These are phyloP conservation scores for Poeciliopsis retropinna DNA, from an alignment of 2,113 vertebrate genomes.

Conservation along the genomic window DNA sequence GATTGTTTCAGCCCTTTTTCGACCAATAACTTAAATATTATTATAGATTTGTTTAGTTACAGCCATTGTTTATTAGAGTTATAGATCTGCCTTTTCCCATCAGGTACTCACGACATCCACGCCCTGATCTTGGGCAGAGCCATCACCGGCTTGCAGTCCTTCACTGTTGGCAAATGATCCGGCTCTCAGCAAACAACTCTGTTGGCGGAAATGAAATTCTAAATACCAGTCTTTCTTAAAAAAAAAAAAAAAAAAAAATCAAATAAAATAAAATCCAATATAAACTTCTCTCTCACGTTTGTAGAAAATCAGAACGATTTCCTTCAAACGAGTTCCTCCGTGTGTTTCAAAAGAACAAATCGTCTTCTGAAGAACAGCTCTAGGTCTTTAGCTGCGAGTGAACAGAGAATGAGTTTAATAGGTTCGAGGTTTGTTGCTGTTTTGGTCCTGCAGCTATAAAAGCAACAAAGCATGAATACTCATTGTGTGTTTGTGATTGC, in stretches of 20 bases:
- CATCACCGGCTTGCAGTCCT: slow-evolving; percentile 91
- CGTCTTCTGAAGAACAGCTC: background rate
- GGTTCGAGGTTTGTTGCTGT: background rate
- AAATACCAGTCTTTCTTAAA: slow-evolving; percentile 1
- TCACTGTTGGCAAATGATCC: slow-evolving; percentile 77
- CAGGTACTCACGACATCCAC: slow-evolving; percentile 94
- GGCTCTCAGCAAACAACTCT: too few relatives aligned
- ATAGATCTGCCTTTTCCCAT: background rate
- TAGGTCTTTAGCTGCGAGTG: background rate
- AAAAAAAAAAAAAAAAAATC: background rate
- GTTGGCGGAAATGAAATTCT: background rate
- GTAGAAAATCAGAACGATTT: slow-evolving; percentile 5
- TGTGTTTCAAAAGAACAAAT: background rate
- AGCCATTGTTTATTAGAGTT: too few relatives aligned
- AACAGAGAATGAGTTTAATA: slow-evolving; percentile 6
- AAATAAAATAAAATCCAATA: background rate
- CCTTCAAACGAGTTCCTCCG: background rate
- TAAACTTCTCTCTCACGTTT: background rate
- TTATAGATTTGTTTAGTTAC: too few relatives aligned
- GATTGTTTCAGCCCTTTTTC: too few relatives aligned
- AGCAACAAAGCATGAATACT: background rate
- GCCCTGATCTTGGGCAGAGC: slow-evolving; percentile 90
- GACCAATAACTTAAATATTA: too few relatives aligned
- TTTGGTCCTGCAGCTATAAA: background rate
- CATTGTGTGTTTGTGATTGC: background rate